Conservation (phyloP, 2,113 vertebrate genomes). For the Monopterus albus region DNA sequence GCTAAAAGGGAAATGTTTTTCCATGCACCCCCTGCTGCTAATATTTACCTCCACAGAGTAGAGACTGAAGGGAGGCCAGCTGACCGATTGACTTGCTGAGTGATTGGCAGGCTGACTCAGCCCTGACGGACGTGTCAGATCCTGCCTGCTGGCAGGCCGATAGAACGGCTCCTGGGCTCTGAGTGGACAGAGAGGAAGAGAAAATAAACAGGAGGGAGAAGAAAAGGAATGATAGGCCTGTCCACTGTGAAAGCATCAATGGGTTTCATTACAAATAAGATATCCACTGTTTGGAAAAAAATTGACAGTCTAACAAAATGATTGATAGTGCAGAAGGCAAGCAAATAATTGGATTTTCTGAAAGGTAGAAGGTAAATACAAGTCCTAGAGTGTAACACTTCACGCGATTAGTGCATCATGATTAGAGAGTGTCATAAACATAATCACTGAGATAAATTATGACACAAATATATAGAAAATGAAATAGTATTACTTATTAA, state of each 20-base stretch:
- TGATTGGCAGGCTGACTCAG: slow-evolving; percentile 68
- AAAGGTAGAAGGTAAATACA: slow-evolving; percentile 30
- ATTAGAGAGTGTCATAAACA: slow-evolving; percentile 5
- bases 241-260: slow-evolving; percentile 22
- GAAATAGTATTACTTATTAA: too few species aligned
- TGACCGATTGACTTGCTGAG: slow-evolving; percentile 24
- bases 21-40: slow-evolving; percentile 49
- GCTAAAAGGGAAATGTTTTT: slow-evolving; percentile 74
- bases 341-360: slow-evolving; percentile 53
- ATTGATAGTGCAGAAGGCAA: slow-evolving; percentile 50
- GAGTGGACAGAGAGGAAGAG: slow-evolving; percentile 37
- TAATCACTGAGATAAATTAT: not conserved
- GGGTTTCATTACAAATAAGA: slow-evolving; percentile 56
- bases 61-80: slow-evolving; percentile 48
- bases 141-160: slow-evolving; percentile 51
- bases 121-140: slow-evolving; percentile 57
- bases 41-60: slow-evolving; percentile 63
- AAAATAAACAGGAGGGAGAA: slow-evolving; percentile 30
- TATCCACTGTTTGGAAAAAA: slow-evolving; percentile 38
- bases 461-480: not conserved
- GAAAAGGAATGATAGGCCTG: slow-evolving; percentile 33
- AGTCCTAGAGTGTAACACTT: not conserved
- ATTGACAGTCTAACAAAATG: slow-evolving; percentile 54
- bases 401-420: slow-evolving; percentile 7
- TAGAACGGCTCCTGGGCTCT: slow-evolving; percentile 35